These are phyloP conservation scores for Thermophis baileyi DNA, from an alignment of 2,113 vertebrate species.

Conservation along the genomic window DNA sequence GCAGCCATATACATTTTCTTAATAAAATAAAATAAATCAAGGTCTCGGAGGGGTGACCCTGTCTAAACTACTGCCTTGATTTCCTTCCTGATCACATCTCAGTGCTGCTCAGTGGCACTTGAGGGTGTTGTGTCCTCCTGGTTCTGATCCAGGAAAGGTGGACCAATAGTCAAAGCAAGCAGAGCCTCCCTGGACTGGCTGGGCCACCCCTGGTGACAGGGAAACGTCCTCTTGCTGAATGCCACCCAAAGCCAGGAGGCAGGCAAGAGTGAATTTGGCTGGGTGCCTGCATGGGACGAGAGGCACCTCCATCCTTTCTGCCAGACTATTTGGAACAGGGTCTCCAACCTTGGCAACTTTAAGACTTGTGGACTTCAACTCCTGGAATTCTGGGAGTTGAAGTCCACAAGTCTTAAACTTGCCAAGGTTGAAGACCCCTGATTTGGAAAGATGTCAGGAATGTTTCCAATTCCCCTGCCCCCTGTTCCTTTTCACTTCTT, in stretches of 20 bases:
- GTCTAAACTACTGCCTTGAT: too few species aligned
- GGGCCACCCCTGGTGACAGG: neutral
- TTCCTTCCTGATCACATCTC: too few species aligned
- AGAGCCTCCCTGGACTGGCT: neutral
- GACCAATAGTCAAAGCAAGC: neutral
- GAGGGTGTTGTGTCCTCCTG: too few species aligned
- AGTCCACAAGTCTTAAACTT: too few species aligned
- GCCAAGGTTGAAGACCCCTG: too few species aligned
- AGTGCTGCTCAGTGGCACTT: neutral
- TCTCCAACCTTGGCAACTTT: too few species aligned
- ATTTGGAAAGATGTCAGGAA: neutral
- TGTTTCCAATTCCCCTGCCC: neutral
- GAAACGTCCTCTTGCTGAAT: neutral
- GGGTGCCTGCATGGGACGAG: conserved; percentile 14
- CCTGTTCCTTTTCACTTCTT: neutral
- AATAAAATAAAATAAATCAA: too few species aligned
- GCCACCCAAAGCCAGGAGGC: neutral
- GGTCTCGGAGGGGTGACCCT: neutral
- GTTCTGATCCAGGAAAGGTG: too few species aligned
- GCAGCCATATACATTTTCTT: too few species aligned
- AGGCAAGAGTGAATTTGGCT: neutral
- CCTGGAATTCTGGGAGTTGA: too few species aligned
- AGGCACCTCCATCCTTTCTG: accelerated
- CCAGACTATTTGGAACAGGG: too few species aligned
- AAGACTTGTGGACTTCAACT: too few species aligned